Base-by-base conservation (phyloP, 2,797 vertebrate species). In the Peromyscus attwateri region DNA sequence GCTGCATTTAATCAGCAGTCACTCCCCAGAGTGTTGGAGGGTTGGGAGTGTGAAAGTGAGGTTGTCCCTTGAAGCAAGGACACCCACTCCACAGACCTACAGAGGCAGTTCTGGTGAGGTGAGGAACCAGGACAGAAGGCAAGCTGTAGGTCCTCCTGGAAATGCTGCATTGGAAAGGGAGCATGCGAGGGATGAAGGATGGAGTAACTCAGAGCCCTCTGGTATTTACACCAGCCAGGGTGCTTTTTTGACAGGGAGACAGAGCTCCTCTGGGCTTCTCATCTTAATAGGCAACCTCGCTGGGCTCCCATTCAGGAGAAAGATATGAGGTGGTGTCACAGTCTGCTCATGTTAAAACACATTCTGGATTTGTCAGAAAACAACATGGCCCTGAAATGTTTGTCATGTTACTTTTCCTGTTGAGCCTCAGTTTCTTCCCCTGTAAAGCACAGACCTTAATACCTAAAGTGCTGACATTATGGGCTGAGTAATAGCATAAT, bases 361-460 rank as follows among this genome's bases (percentile, higher is more conserved):
- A 37, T 11, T 82, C 57, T 71, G 49, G 37, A 46, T 89, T 49
- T 73, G 70, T 71, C 64, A 31, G 68, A 55, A 94, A 88, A 77
- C 62, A 88, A 8, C 77, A 83, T 0, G 0, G 52, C 7, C 93
- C 71, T 80, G 49, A 64, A 23, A 68, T 37, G 31, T 10, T 40
- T 40, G 52, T 31, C 25, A 2, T 46, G 55, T 1, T 13, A 8
- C 13, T 31, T 82, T 83, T 14, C 62, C 31, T 23, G 37, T 8
- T 31, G 79, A 96, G 94, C 89, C 96, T 97, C 97, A 96, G 97
- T 97, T 97, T 97, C 95, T 83, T 92, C 88, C 85, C 62, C 83
- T 55, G 46, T 46, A 76, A 94, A 92, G 34, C 11, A 77, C 68
- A 95, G 57, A 76, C 29, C 73, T 89, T 83, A 79, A 84, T 91